Evolutionary conservation across 2,888 invertebrate genomes (phyloP), one percentile per base, ranked within the genome.

Genomic region (Platynereis dumerilii): DNA sequence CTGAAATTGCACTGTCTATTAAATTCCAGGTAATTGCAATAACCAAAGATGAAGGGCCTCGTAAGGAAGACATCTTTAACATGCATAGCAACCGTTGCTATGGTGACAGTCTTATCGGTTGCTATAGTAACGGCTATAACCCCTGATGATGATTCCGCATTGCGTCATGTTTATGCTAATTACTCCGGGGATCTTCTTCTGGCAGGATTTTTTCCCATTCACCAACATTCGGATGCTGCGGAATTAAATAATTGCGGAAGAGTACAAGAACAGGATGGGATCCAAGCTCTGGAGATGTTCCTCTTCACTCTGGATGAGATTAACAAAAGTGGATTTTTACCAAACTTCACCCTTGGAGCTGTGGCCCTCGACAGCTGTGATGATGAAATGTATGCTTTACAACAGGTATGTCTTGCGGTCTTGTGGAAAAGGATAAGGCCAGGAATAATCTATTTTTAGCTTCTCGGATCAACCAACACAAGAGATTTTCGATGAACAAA

Each of bases 221-320:
- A 48, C 22, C 22, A n/a, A 20, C 3, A 48, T 48, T n/a, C 7
- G 48, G 48, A 5, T 5, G 3, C n/a, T 48, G 3, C 48, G 17
- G 20, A 20, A n/a, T n/a, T 7, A 3, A 7, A 2, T 3, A 39
- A 22, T 39, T 89, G 79, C 73, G 54, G 57, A 1, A 56, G 39
- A 2, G 63, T 73, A 2, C 87, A 90, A 78, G 87, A 88, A 70
- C 89, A 90, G 75, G 90, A 90, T 72, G 90, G 91, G 20, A 87
- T 91, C 66, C 90, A 90, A 76, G 86, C 89, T 2, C 82, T 91
- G 66, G 91, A 91, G 76, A 90, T 90, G 1, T 87, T 91, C 87
- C 81, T 90, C 2, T 90, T 87, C 82, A 89, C 89, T 2, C 81
- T 91, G 29, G 88, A 90, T 72, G 87, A 87, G 74, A 89, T 90